Base-by-base conservation (phyloP, 2,888 invertebrate species). In the Watsonalla binaria region DNA sequence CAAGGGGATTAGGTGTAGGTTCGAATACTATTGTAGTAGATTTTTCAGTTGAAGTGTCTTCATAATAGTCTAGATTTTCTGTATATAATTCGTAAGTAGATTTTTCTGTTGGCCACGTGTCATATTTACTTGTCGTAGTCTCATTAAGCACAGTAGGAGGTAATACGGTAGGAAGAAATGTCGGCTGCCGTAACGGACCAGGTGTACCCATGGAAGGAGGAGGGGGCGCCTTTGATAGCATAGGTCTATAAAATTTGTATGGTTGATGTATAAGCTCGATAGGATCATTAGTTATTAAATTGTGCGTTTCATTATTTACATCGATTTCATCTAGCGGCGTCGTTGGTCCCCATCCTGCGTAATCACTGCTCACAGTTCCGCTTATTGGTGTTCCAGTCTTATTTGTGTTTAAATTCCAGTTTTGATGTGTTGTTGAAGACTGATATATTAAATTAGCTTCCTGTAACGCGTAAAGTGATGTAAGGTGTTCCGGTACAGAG, bases 371-470 rank as follows among this genome's bases (percentile, higher is more conserved):
- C 6, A 90, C 84, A 7, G 78, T 72, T 52, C 74, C 83, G 37
- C 78, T 76, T 33, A 75, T 65, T 42, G 74, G 59, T 34, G 71
- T 54, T 59, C 79, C 78, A 8, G 85, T 84, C 55, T 82, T 72
- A 68, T 84, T 86, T 37, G 62, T 60, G 52, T 79, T 69, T 6
- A 72, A 68, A 55, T 82, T 76, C 91, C 92, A 92, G 55, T 91
- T 90, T 54, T 90, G 84, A 60, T 76, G 86, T 5, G 86, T 79
- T 46, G 92, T 92, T 46, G 93, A 93, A 8, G 93, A 92, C 62
- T 94, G 94, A 66, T 93, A 94, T 53, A 94, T 91, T 54, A 94
- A 82, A 73, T 93, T 93, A 2, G 94, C 90, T 74, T 93, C 92
- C 75, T 94, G 93, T 7, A 94, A 78, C 42, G 92, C 80, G 57